Conservation (phyloP, 2,113 vertebrate species). For the Proteles cristata region DNA sequence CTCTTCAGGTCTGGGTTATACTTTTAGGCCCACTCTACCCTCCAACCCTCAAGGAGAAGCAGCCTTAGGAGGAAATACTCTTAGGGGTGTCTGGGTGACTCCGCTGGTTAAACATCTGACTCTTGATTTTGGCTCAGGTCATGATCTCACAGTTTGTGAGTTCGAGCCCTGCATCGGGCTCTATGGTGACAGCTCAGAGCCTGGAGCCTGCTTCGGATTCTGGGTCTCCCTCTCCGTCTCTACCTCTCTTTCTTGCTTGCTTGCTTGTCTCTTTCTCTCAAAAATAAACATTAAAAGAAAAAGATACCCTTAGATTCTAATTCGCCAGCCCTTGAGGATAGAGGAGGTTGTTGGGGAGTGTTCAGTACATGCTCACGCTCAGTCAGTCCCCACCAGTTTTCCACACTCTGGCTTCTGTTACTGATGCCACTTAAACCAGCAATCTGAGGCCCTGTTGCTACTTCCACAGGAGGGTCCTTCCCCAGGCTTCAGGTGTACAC, state of each 20-base stretch:
- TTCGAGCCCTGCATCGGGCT: no score
- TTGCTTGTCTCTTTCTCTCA: no score
- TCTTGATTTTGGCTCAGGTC: no score
- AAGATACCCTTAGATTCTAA: not conserved
- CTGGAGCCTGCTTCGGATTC: no score
- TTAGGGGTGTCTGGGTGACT: not conserved
- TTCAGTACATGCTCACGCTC: not conserved
- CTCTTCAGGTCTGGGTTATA: not conserved
- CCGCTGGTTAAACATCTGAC: no score
- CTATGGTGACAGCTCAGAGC: no score
- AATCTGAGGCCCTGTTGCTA: not conserved
- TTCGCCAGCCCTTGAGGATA: not conserved
- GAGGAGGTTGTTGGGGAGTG: not conserved
- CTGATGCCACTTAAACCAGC: not conserved
- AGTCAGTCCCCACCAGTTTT: not conserved
- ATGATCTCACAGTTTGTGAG: no score
- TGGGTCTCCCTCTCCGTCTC: no score
- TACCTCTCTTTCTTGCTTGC: no score
- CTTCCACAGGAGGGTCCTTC: slow-evolving; percentile 10
- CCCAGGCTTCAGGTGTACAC: not conserved
- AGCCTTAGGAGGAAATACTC: not conserved
- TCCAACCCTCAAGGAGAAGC: not conserved
- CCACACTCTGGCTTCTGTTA: not conserved
- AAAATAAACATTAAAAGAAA: no score
- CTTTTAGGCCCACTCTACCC: not conserved